A percentile compares a stretch with the other conserved stretches of the same genome.
Evolutionary conservation across 1,140 invertebrate species (phyloP).

Genomic region (Aphaenogaster ashmeadi): DNA sequence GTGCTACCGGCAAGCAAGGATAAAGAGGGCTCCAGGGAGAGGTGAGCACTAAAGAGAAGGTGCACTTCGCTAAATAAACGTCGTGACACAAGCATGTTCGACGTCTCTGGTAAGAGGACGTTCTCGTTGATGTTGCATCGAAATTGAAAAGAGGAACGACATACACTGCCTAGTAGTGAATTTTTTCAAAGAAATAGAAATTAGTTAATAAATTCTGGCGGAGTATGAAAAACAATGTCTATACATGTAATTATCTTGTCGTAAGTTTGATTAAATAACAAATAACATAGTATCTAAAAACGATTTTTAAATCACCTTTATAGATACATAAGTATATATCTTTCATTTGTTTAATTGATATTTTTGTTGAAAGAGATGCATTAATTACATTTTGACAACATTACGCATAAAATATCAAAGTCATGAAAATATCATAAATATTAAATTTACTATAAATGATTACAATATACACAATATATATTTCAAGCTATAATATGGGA

Average conservation of each 20-base stretch:
- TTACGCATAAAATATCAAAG: constrained; percentile 27
- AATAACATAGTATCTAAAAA: not conserved
- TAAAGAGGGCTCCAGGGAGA: constrained; percentile 61
- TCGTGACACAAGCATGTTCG: constrained; percentile 50
- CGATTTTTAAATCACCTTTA: not conserved
- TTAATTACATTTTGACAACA: constrained; percentile 31
- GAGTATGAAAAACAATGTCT: not conserved
- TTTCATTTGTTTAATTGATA: constrained; percentile 10
- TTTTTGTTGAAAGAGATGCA: constrained; percentile 4
- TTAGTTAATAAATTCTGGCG: not conserved
- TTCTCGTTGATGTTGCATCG: constrained; percentile 4
- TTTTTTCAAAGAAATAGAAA: not conserved
- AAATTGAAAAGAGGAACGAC: constrained; percentile 40
- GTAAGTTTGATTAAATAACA: not conserved
- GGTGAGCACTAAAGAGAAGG: constrained; percentile 47
- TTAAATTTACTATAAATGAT: constrained; percentile 43
- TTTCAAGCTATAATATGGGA: constrained; percentile 16
- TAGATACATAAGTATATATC: not conserved
- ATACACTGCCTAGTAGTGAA: not conserved
- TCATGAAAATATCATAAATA: constrained; percentile 45
- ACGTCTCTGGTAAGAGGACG: constrained; percentile 26
- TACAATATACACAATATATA: constrained; percentile 27
- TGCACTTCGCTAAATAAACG: constrained; percentile 75
- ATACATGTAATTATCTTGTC: not conserved
- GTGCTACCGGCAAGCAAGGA: constrained; percentile 45